Evolutionary conservation across 2,888 invertebrate genomes (phyloP), one percentile per base, ranked within the genome.

Genomic region (Drosophila buzzatii): DNA sequence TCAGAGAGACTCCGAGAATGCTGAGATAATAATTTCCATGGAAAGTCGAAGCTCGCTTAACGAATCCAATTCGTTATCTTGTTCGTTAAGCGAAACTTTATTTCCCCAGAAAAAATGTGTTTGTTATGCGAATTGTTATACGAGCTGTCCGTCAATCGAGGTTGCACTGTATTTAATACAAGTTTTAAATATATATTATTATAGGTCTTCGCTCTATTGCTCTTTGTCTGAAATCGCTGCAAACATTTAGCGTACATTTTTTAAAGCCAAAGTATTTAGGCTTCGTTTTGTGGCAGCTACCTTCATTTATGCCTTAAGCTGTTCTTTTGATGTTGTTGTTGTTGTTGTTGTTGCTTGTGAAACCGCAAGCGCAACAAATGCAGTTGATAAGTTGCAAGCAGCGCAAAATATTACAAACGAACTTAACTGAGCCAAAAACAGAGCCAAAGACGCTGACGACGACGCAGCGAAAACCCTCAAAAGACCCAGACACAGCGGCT

Each of bases 311-410:
- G 39, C 45, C 47, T 37, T 18, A 33, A 65, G 55, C 53, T 58
- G 16, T 16, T 51, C 9, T 33, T 33, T 55, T 52, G 35, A 35
- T 35, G 14, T 16, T 63, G 27, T 35, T 74, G 52, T 31, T 66
- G 55, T 16, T 23, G 27, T 27, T 74, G 52, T 39, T 67, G 56
- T 16, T 20, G 63, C 61, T 67, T 71, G 76, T 59, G 72, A 52
- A 85, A 85, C 85, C 81, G 74, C 89, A 81, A 78, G 85, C 78
- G 70, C 77, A 86, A 70, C 87, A 89, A 89, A 89, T 89, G 84
- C 76, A 85, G 68, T 79, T 71, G 81, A 81, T 74, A 86, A 86
- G 74, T 83, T 83, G 66, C 73, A 66, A 45, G 14, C 74, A 68
- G 59, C 76, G 76, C 71, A 70, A 67, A 81, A 76, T 72, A 73